phyloP scores from a whole-genome alignment of 2,888 invertebrate genomes.

The Pseudococcus viburni region DNA sequence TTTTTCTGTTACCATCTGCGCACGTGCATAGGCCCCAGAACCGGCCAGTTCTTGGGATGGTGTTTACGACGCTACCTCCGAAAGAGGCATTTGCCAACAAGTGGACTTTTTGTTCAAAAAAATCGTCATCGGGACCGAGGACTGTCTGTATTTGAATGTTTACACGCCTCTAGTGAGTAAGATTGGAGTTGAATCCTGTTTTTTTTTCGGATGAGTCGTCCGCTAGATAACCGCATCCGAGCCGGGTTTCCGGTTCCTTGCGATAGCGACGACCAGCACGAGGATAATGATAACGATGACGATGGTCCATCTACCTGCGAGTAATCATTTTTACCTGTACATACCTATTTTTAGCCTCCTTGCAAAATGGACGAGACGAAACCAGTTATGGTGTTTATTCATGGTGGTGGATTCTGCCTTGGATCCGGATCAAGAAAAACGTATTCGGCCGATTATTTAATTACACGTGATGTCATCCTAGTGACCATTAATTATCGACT shows the following conservation, averaged over 20 bases:
- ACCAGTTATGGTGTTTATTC: slow-evolving; percentile 83
- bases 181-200: neutral
- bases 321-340: neutral
- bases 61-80: slow-evolving; percentile 67
- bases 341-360: slow-evolving; percentile 35
- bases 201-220: too few species aligned
- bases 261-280: neutral
- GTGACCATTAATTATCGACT: slow-evolving; percentile 83
- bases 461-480: slow-evolving; percentile 79
- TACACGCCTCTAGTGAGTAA: slow-evolving; percentile 62
- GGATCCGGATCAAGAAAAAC: slow-evolving; percentile 78
- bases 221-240: too few species aligned
- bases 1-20: neutral
- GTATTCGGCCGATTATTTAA: slow-evolving; percentile 79
- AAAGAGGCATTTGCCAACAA: slow-evolving; percentile 66
- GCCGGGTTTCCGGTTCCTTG: neutral
- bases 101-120: slow-evolving; percentile 61
- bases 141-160: slow-evolving; percentile 67
- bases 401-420: slow-evolving; percentile 82
- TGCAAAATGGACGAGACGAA: slow-evolving; percentile 69
- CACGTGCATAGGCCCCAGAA: slow-evolving; percentile 56
- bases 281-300: neutral
- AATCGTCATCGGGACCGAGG: slow-evolving; percentile 66
- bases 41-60: slow-evolving; percentile 66
- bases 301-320: neutral